Evolutionary conservation across 2,113 vertebrate genomes (phyloP), one percentile per base, ranked within the genome.

Genomic region (Naja naja): DNA sequence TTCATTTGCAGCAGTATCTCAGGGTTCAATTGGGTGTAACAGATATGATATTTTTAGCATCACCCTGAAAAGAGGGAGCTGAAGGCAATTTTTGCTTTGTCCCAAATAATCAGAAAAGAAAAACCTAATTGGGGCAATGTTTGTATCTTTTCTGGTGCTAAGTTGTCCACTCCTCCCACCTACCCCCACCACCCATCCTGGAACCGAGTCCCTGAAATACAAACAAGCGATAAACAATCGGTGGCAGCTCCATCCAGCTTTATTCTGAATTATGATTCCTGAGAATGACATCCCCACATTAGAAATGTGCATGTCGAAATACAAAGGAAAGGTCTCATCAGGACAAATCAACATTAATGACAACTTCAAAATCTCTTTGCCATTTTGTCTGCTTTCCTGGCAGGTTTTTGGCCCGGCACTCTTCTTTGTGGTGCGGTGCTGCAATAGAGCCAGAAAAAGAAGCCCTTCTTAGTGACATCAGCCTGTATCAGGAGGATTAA

Each of bases 381-480:
- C 64, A 45, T 14, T 45, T 27, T 20, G 14, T 91, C 55, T 69
- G 47, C 56, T 86, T 87, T 91, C 87, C 47, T 89, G 43, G 3
- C 74, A 89, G 53, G 3, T 85, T n/a, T 56, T 88, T 55, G 23
- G 58, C 88, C 20, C 30, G 6, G 55, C 8, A 5, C 49, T 53
- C 8, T 55, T 34, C 54, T 58, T 89, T 93, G 43, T 53, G 87
- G 16, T 16, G 23, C 43, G 74, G 49, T 92, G 74, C 88, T 94
- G 87, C 90, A 87, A 34, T 69, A 88, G 64, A 90, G 39, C 43
- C 7, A 55, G 53, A 49, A 88, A 54, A 45, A 45, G 39, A 60
- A 30, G 55, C 49, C 81, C 22, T 85, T 54, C 39, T 27, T 90
- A 49, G 91, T 92, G 93, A 92, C 91, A 87, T 92, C 91, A 87